Evolutionary conservation across 2,797 vertebrate genomes (phyloP), one percentile per base, ranked within the genome.

Genomic region (Clarias fuscus): DNA sequence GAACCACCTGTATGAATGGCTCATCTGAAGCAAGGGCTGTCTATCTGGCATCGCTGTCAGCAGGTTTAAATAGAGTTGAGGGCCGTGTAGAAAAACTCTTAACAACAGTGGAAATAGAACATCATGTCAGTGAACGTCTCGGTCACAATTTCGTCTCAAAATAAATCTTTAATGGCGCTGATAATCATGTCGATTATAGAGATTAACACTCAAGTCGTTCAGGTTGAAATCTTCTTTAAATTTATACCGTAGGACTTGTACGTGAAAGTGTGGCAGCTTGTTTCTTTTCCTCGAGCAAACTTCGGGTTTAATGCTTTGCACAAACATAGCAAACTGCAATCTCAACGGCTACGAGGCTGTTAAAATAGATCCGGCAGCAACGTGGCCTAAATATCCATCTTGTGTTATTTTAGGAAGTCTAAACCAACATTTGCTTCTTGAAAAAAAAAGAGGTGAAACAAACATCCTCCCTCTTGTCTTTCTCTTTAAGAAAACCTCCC

Each of bases 401-500:
- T 40, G 53, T 56, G 58, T 62, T 70, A 61, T 61, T 79, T 14
- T n/a, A 40, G 33, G 77, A 81, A 81, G 15, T 27, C 24, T 81
- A 20, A 65, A 65, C 61, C 37, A 27, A 48, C 5, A 11, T 68
- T 68, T 20, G 64, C 5, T 22, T 56, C 24, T 14, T 67, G 13
- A 82, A 22, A 67, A 84, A 30, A 64, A 80, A 33, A 33, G 48
- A 81, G 24, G 75, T 86, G 61, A 64, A 77, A 56, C 61, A 43
- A 48, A 20, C 58, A 61, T 58, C 58, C 61, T 58, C n/a, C 37
- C 40, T 56, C 53, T 70, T 73, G 64, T 56, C 33, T 80, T 77
- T 79, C 37, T 20, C 59, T 37, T 78, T 40, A 68, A 75, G 73
- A 40, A 81, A 67, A 58, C 15, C 58, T 59, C 48, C 17, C 58